Conservation (phyloP, 2,888 invertebrate species). For the Dexiosoma caninum region DNA sequence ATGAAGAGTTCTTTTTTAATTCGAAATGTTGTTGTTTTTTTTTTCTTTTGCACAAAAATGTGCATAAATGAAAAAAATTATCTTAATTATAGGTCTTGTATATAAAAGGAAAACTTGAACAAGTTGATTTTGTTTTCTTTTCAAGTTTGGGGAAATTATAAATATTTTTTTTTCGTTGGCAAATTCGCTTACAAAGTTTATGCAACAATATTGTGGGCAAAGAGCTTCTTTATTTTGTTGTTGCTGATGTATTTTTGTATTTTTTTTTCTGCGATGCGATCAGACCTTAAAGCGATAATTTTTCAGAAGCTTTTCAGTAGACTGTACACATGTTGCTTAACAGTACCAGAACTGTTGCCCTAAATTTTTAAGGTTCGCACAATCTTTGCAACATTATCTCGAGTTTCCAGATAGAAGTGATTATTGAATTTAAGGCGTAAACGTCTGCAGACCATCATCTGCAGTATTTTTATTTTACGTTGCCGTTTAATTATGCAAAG, state of each 20-base stretch:
- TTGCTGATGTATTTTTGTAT: no score
- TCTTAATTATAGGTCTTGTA: constrained; percentile 60
- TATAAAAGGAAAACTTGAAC: constrained; percentile 18
- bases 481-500: constrained; percentile 42
- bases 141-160: no score
- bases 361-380: constrained; percentile 36
- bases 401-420: constrained; percentile 33
- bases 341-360: constrained; percentile 15
- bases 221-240: constrained; percentile 51
- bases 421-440: constrained; percentile 55
- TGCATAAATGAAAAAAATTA: constrained; percentile 62
- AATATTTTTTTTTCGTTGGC: constrained; percentile 8
- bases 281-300: constrained; percentile 33
- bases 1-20: constrained; percentile 20
- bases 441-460: constrained; percentile 56
- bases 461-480: constrained; percentile 10
- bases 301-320: constrained; percentile 66
- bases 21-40: no score
- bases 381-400: constrained; percentile 34
- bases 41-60: constrained; percentile 20
- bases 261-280: constrained; percentile 42
- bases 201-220: constrained; percentile 27
- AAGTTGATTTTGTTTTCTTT: constrained; percentile 7
- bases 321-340: constrained; percentile 26
- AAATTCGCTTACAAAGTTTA: constrained; percentile 27